These are phyloP conservation scores for Trididemnum nubilum DNA, from an alignment of 23 tunicate species.

Conservation along the genomic window DNA sequence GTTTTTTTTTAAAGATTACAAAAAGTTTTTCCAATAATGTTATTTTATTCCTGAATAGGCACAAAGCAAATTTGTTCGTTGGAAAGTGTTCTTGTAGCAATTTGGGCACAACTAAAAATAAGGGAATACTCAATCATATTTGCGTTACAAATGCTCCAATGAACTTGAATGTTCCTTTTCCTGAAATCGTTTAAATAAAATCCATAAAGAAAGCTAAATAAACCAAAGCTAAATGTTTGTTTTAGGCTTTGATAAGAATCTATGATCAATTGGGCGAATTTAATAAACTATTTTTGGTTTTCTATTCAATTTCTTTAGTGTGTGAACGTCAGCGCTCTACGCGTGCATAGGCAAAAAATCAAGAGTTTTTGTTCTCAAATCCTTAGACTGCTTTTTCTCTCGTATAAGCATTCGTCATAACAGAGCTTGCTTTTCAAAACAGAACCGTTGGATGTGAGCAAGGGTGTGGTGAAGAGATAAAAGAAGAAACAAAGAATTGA, in stretches of 20 bases:
- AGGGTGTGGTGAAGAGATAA: slow-evolving; percentile 31
- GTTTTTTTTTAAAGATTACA: no score
- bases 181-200: not conserved
- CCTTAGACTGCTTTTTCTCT: not conserved
- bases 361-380: not conserved
- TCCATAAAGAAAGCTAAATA: not conserved
- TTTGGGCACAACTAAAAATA: no score
- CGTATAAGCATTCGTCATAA: slow-evolving; percentile 7
- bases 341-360: not conserved
- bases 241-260: not conserved
- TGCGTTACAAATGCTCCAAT: no score
- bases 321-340: not conserved
- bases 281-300: not conserved
- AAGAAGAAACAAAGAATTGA: slow-evolving; percentile 20
- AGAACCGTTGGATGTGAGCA: not conserved
- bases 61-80: no score
- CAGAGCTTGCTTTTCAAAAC: slow-evolving; percentile 29
- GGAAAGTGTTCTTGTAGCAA: no score
- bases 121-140: no score
- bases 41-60: no score
- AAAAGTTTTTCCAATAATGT: no score
- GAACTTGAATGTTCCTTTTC: not conserved
- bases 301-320: not conserved
- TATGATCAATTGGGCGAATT: not conserved
- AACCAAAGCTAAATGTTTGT: not conserved